A percentile compares a stretch with the other conserved stretches of the same genome.
Evolutionary conservation across 2,797 vertebrate genomes (phyloP).

Genomic region (Echiichthys vipera): DNA sequence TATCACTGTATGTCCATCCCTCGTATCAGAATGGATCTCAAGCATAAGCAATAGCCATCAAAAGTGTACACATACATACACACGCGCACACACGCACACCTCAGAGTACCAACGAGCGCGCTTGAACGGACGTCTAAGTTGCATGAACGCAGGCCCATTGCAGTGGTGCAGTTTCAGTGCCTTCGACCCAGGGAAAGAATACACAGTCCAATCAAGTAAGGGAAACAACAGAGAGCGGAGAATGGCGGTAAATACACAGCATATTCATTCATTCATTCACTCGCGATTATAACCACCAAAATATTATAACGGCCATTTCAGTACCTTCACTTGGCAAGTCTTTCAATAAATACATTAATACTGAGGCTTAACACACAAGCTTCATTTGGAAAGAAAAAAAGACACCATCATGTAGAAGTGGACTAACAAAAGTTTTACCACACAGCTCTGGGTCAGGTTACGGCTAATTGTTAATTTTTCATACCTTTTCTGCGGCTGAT

Average conservation of each 20-base stretch:
- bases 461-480: not conserved
- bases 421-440: conserved; percentile 13
- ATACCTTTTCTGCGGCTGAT: conserved; percentile 18
- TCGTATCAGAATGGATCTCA: conserved; percentile 74
- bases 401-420: conserved; percentile 7
- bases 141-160: conserved; percentile 74
- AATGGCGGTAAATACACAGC: conserved; percentile 61
- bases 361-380: conserved; percentile 59
- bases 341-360: conserved; percentile 68
- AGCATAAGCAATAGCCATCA: conserved; percentile 77
- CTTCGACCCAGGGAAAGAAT: conserved; percentile 71
- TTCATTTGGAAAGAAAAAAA: conserved; percentile 33
- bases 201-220: conserved; percentile 67
- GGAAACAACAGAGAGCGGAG: conserved; percentile 22
- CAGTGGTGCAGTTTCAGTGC: conserved; percentile 78
- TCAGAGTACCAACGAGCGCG: conserved; percentile 76
- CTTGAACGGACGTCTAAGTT: conserved; percentile 71
- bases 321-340: conserved; percentile 75
- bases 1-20: conserved; percentile 72
- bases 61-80: conserved; percentile 60
- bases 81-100: conserved; percentile 32
- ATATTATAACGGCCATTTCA: conserved; percentile 45
- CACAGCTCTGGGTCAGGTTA: conserved; percentile 38
- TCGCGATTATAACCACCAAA: conserved; percentile 39
- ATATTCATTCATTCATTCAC: conserved; percentile 43